Conservation (phyloP, 2,888 invertebrate species). For the Lithophane socia region DNA sequence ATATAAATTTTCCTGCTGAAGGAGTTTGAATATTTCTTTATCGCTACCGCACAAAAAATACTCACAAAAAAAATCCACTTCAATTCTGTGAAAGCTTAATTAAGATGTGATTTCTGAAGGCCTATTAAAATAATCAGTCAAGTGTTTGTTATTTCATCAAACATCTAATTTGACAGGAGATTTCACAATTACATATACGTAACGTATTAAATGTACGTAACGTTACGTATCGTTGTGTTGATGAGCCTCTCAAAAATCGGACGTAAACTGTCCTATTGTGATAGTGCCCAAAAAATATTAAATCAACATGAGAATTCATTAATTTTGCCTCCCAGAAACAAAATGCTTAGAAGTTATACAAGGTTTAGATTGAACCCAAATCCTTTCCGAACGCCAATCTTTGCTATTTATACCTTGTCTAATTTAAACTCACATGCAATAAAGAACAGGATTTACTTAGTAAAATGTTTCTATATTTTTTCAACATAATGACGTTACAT, state of each 20-base stretch:
- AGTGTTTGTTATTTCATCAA: not conserved
- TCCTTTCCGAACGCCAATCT: not conserved
- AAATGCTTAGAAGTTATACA: not conserved
- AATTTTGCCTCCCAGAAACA: not conserved
- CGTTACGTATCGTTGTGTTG: not conserved
- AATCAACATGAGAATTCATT: not conserved
- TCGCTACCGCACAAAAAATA: not conserved
- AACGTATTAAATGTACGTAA: too few relatives aligned
- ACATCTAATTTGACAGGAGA: not conserved
- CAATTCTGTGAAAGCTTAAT: not conserved
- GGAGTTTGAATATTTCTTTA: slow-evolving; percentile 18
- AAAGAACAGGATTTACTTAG: too few relatives aligned
- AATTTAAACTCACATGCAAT: too few relatives aligned
- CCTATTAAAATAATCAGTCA: not conserved
- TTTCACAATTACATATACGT: not conserved
- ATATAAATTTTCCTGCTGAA: slow-evolving; percentile 22
- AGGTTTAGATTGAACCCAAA: not conserved
- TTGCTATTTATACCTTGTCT: too few relatives aligned
- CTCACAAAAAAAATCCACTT: not conserved
- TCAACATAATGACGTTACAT: not conserved
- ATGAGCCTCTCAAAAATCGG: not conserved
- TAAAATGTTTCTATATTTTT: too few relatives aligned
- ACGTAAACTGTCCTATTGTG: too few relatives aligned
- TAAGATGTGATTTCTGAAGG: not conserved
- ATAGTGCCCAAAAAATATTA: not conserved